Base-by-base conservation (phyloP, 1,140 invertebrate genomes). In the Tetramorium simillimum region DNA sequence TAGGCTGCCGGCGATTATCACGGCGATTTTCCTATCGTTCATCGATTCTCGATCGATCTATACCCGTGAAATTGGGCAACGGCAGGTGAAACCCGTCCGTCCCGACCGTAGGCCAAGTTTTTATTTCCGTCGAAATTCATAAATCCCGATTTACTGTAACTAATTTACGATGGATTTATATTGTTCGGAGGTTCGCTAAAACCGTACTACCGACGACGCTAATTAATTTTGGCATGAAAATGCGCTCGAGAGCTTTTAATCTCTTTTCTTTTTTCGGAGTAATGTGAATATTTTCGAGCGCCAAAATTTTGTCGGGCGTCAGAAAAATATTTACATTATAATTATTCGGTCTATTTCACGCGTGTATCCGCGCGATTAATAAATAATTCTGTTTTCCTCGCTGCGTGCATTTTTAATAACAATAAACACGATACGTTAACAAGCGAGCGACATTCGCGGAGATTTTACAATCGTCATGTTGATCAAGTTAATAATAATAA, bases 401-500 rank as follows among this genome's bases (percentile, higher is more conserved):
- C 53, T 3, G 43, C 33, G 67, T 73, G 24, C 67, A 60, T 82
- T 82, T 82, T 82, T 82, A 40, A 82, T 51, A 53, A 82, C 80
- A 73, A 73, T 73, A 73, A 72, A 82, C 40, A 82, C 37, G 53
- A 9, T 16, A 67, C 12, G 40, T 51, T 51, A 37, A 53, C 28
- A n/a, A 37, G 67, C 24, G 78, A 9, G 3, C 53, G 18, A 72
- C 28, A 18, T 43, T n/a, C 16, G 67, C 37, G 18, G 67, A 46
- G 43, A 84, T 84, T 73, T 60, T 33, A 60, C 67, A 73, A 82
- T 82, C 51, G 69, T 53, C 69, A 18, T 43, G 67, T 73, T 73
- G 53, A 82, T 84, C 62, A 84, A 84, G 40, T 84, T 84, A 84
- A 84, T 84, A 84, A 84, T 62, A 84, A 84, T 84, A 84, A 73